These are phyloP conservation scores for Metaphire vulgaris DNA, from an alignment of 1,140 invertebrate species.

Conservation along the genomic window DNA sequence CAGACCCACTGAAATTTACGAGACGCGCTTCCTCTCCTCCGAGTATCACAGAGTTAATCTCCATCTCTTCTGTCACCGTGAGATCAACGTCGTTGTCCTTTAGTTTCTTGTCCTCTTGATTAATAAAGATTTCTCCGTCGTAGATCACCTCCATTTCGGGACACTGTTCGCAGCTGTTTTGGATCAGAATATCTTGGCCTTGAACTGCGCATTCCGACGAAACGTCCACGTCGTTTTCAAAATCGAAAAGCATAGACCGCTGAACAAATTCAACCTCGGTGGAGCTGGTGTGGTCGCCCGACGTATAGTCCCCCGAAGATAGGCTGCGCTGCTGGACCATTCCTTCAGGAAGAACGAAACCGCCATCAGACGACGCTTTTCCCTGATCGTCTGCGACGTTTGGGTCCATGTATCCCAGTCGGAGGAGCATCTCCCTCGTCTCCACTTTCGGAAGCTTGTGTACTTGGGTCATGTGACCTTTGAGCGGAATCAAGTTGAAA, in stretches of 20 bases:
- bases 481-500: conserved; percentile 17
- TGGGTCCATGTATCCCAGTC: conserved; percentile 14
- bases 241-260: not conserved
- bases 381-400: not conserved
- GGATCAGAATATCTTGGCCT: not conserved
- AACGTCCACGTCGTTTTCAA: not conserved
- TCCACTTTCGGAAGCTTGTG: conserved; percentile 13
- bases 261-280: not conserved
- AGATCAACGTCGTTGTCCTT: not conserved
- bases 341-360: not conserved
- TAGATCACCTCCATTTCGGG: not conserved
- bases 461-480: conserved; percentile 22
- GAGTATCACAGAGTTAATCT: not conserved
- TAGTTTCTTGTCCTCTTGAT: not conserved
- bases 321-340: not conserved
- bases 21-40: not conserved
- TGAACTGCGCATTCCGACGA: not conserved
- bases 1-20: not conserved
- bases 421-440: conserved; percentile 12
- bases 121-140: not conserved
- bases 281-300: not conserved
- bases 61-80: not conserved
- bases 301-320: not conserved
- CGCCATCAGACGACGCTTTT: not conserved
- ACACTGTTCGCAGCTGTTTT: not conserved